A percentile compares a stretch with the other conserved stretches of the same genome.
Conservation (phyloP, 2,113 vertebrate genomes). For the Mixornis gularis region DNA sequence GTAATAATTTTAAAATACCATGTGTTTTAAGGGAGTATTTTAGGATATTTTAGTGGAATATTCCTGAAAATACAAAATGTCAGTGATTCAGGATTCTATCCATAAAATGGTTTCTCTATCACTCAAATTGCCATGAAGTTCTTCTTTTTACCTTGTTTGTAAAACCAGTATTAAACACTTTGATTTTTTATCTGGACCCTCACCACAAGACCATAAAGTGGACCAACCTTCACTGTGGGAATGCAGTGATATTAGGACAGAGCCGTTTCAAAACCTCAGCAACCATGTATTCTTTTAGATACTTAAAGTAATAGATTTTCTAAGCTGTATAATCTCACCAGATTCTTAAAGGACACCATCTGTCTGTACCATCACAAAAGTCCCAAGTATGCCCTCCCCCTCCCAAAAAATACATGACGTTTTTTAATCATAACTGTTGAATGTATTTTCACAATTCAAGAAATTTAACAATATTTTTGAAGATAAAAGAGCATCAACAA, state of each 20-base stretch:
- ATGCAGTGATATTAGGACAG: neutral
- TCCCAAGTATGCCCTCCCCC: neutral
- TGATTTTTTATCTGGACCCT: neutral
- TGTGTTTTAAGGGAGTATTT: neutral
- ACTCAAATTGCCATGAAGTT: neutral
- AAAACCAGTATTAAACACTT: neutral
- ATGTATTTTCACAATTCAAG: neutral
- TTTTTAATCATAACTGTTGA: neutral
- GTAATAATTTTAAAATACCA: neutral
- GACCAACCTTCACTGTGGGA: neutral
- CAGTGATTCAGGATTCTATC: neutral
- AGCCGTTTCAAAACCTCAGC: slow-evolving; percentile 10
- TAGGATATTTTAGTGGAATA: neutral
- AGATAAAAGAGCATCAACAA: neutral
- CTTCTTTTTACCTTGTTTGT: neutral
- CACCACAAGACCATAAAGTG: neutral
- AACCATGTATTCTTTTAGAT: slow-evolving; percentile 27
- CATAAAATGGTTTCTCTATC: neutral
- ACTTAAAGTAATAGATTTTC: slow-evolving; percentile 12
- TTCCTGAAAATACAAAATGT: neutral
- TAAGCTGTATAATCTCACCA: slow-evolving; percentile 38
- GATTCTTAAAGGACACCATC: slow-evolving; percentile 36
- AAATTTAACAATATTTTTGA: neutral
- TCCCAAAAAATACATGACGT: neutral
- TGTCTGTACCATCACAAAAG: slow-evolving; percentile 19